Conservation (phyloP, 2,113 vertebrate species). For the Semicossyphus pulcher region DNA sequence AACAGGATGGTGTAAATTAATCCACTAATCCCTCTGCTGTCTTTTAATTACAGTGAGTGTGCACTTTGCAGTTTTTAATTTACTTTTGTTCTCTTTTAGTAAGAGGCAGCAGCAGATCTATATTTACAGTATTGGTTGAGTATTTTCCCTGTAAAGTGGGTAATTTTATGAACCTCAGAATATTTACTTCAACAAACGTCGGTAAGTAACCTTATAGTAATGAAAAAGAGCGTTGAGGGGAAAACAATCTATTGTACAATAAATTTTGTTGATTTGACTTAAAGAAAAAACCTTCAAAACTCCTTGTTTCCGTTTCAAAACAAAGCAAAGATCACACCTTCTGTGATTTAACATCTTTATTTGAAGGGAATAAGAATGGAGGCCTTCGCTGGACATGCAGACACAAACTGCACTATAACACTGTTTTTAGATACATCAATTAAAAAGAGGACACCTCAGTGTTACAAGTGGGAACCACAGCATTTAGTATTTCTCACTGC, state of each 20-base stretch:
- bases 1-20: conserved; percentile 63
- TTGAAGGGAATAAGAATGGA: background rate
- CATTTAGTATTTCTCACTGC: conserved; percentile 23
- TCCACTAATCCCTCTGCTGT: conserved; percentile 59
- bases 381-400: background rate
- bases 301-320: background rate
- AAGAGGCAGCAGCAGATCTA: background rate
- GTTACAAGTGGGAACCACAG: conserved; percentile 9
- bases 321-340: no score
- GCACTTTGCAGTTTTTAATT: conserved; percentile 48
- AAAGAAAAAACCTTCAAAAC: background rate
- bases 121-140: background rate
- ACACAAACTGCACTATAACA: background rate
- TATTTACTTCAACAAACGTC: no score
- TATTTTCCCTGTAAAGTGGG: background rate
- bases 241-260: no score
- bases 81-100: conserved; percentile 38
- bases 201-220: no score
- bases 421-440: background rate
- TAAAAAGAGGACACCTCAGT: background rate
- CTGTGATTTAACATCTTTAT: no score
- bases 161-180: background rate
- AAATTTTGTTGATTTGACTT: no score
- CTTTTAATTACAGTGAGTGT: conserved; percentile 64
- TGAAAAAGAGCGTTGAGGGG: no score